A percentile compares a stretch with the other conserved stretches of the same genome.
These are phyloP conservation scores for Sebastes schlegelii DNA, from an alignment of 2,113 vertebrate species.

Conservation along the genomic window DNA sequence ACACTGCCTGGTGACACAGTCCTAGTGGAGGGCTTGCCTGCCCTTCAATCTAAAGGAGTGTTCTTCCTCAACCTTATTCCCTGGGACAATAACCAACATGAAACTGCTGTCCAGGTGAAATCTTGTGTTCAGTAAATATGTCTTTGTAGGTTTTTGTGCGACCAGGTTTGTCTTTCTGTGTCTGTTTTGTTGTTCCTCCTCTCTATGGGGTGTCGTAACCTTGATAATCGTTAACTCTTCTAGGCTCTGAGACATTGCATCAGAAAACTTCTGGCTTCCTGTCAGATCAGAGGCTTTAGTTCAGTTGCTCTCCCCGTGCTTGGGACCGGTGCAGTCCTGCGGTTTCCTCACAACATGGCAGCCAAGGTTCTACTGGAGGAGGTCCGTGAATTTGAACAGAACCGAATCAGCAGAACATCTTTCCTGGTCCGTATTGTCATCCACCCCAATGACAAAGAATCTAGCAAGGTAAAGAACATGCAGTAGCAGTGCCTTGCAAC, in stretches of 20 bases:
- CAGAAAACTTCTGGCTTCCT: conserved; percentile 46
- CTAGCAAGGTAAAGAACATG: conserved; percentile 58
- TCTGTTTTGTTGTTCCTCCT: background rate
- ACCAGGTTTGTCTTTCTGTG: background rate
- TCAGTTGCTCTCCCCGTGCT: conserved; percentile 74
- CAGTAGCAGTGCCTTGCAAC: background rate
- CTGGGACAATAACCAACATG: conserved; percentile 62
- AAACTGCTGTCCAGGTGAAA: conserved; percentile 63
- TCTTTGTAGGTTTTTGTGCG: background rate
- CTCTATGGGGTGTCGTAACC: background rate
- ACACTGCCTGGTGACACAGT: conserved; percentile 49
- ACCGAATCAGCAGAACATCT: background rate
- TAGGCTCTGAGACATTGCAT: conserved; percentile 68
- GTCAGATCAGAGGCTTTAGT: conserved; percentile 33
- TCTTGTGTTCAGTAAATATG: background rate
- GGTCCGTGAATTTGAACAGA: conserved; percentile 48
- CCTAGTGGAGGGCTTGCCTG: conserved; percentile 36
- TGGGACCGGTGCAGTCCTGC: conserved; percentile 60
- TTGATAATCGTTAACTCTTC: background rate
- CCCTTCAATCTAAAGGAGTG: conserved; percentile 44
- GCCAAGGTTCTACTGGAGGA: conserved; percentile 66
- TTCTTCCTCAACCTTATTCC: conserved; percentile 65
- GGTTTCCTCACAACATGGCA: conserved; percentile 62
- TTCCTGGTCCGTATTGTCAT: conserved; percentile 65
- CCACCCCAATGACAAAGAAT: conserved; percentile 65